These are phyloP conservation scores for Aeoliscus strigatus DNA, from an alignment of 2,797 vertebrate genomes.

Conservation along the genomic window DNA sequence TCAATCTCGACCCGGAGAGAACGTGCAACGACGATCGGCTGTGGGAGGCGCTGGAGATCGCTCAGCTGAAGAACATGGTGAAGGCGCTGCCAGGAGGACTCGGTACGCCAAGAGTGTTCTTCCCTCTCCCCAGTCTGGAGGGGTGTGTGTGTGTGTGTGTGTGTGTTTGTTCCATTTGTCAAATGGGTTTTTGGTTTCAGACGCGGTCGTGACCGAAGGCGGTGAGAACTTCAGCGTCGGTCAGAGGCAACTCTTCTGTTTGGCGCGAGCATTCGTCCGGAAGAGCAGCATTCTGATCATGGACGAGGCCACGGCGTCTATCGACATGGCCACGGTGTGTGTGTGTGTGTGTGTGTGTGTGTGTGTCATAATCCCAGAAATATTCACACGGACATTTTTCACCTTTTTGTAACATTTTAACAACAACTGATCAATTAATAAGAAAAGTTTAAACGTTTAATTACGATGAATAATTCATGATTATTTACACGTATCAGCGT, in stretches of 20 bases:
- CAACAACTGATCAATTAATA: no score
- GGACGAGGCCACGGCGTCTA: conserved; percentile 97
- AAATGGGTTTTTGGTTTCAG: no score
- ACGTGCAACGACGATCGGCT: conserved; percentile 92
- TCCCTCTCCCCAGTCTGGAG: no score
- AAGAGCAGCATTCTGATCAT: conserved; percentile 99
- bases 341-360: background rate
- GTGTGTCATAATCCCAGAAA: no score
- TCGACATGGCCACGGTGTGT: conserved; percentile 96
- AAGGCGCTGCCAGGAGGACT: conserved; percentile 91
- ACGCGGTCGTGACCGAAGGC: conserved; percentile 91
- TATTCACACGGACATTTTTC: no score
- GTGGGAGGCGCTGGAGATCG: conserved; percentile 98
- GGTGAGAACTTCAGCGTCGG: conserved; percentile 98
- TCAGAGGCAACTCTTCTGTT: conserved; percentile 94
- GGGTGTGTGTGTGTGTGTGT: background rate
- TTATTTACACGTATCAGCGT: no score
- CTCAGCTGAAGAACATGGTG: conserved; percentile 97
- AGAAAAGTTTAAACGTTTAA: no score
- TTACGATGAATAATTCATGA: no score
- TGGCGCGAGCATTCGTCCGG: conserved; percentile 93
- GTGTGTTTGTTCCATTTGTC: no score
- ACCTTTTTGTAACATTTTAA: no score
- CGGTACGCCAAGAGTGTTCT: conserved; percentile 63
- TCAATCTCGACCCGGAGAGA: conserved; percentile 93